Conservation (phyloP, 2,113 vertebrate species). For the Patagioenas fasciata region DNA sequence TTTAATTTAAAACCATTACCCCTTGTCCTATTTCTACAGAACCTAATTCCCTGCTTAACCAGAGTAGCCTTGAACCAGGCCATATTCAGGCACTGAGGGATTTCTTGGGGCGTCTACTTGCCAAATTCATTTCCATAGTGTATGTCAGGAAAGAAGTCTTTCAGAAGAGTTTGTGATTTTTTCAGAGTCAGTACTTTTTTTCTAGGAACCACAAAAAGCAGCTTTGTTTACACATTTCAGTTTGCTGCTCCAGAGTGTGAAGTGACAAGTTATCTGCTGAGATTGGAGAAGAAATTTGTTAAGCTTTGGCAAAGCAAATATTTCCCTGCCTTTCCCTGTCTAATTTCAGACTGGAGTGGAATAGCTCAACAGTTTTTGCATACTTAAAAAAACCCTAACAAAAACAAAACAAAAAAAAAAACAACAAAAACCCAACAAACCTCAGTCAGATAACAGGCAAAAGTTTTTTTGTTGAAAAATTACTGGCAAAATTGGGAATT, state of each 20-base stretch:
- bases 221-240: neutral
- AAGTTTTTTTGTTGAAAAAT: neutral
- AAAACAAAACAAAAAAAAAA: too few species aligned
- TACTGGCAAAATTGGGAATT: neutral
- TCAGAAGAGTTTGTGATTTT: neutral
- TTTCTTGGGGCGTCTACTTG: neutral
- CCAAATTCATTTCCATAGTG: neutral
- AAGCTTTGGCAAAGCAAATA: neutral
- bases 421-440: neutral
- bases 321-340: neutral
- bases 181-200: neutral
- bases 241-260: neutral
- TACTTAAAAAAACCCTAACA: neutral
- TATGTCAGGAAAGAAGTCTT: neutral
- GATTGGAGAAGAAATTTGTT: neutral
- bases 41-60: neutral
- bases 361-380: neutral
- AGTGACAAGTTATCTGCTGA: slow-evolving; percentile 4
- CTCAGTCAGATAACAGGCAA: neutral
- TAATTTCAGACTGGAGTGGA: neutral
- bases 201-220: neutral
- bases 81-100: neutral
- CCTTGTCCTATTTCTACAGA: neutral
- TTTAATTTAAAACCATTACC: neutral
- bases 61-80: neutral